Base-by-base conservation (phyloP, 1,140 invertebrate species). In the Drosophila sp. region DNA sequence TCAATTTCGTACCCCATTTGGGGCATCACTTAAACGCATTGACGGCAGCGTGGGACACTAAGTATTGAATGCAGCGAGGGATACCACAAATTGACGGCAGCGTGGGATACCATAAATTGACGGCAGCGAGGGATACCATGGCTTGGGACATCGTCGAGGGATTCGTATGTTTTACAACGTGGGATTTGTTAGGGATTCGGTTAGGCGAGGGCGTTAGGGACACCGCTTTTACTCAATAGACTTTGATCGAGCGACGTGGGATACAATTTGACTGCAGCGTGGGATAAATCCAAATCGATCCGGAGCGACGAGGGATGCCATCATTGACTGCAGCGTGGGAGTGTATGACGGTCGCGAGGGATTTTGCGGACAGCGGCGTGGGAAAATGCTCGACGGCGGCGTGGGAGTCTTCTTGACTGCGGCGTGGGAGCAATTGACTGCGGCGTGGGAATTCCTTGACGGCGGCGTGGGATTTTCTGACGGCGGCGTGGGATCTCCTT, bases 191-290 rank as follows among this genome's bases (percentile, higher is more conserved):
- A 79, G 77, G 77, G 74, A 29, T 73, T 80, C 59, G 74, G 61
- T 80, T 76, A 77, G 74, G 65, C 53, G 61, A 80, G 69, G 77
- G 70, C 74, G 74, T 65, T 77, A 77, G 70, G 74, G 69, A 53
- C 69, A 27, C 46, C 27, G 27, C 45, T 75, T 75, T 59, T 59
- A 50, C 54, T 57, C 18, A 46, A 38, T 70, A 61, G 56, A 36
- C 40, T 38, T n/a, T 4, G n/a, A 48, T 53, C 41, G 29, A 45
- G 58, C 75, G 27, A 14, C 75, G 76, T 0, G 51, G 71, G 70
- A 77, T 46, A 16, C 8, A 3, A 3, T 11, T 51, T 7, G 77
- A 79, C 71, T 7, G 75, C 76, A 41, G 74, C 75, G 75, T 16
- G 74, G 75, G 50, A 66, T 4, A 7, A 34, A 18, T 14, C 6